A percentile compares a stretch with the other conserved stretches of the same genome.
Conservation (phyloP, 1,140 invertebrate species). For the Aphaenogaster rudis region DNA sequence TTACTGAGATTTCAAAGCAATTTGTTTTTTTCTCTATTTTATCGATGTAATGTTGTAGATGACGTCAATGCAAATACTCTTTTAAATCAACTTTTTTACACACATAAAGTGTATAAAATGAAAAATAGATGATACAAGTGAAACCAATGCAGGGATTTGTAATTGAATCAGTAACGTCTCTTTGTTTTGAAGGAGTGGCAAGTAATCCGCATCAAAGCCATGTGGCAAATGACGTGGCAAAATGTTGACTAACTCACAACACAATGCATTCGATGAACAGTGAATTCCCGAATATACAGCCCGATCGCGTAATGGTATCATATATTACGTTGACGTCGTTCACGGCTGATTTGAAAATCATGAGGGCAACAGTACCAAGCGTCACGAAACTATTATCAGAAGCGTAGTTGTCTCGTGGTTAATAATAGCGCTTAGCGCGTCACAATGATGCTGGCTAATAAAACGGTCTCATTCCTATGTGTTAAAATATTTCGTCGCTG, state of each 20-base stretch:
- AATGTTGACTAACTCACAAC: slow-evolving; percentile 11
- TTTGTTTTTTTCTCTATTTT: slow-evolving; percentile 7
- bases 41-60: not conserved
- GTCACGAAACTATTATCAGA: slow-evolving; percentile 41
- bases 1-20: not conserved
- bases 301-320: not conserved
- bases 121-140: not conserved
- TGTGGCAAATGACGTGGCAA: not conserved
- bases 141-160: not conserved
- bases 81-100: not conserved
- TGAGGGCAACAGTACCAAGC: slow-evolving; percentile 24
- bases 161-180: not conserved
- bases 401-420: not conserved
- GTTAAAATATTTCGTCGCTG: not conserved
- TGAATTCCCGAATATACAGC: slow-evolving; percentile 13
- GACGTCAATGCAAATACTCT: not conserved
- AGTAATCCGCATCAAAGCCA: not conserved
- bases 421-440: slow-evolving; percentile 21
- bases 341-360: slow-evolving; percentile 40
- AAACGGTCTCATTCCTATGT: slow-evolving; percentile 2
- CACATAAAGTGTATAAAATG: not conserved
- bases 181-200: not conserved
- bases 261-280: not conserved
- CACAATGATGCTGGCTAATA: not conserved
- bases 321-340: not conserved